Percentiles rank a stretch among this genome's conserved stretches.
Evolutionary conservation across 2,113 vertebrate species (phyloP).

Genomic region (Mirza zaza): DNA sequence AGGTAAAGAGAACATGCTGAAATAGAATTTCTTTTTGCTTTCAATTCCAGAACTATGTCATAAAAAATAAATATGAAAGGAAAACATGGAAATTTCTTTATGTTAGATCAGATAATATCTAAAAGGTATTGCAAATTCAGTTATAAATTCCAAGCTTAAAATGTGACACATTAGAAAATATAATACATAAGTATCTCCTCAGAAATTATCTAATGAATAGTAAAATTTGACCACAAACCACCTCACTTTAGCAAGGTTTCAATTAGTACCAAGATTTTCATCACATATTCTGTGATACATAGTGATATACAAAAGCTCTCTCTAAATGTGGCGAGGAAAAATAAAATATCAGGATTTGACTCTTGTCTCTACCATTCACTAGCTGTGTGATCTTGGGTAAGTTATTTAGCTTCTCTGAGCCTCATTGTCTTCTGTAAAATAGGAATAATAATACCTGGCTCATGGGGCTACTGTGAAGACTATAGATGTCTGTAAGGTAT

Average conservation of each 20-base stretch:
- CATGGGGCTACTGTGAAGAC: background rate
- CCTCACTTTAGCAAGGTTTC: background rate
- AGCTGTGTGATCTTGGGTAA: background rate
- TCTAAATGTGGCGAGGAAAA: background rate
- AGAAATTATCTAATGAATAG: conserved; percentile 16
- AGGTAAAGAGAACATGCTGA: background rate
- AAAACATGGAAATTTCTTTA: conserved; percentile 19
- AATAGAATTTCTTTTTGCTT: conserved; percentile 57
- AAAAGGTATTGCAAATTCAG: conserved; percentile 41
- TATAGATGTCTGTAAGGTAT: background rate
- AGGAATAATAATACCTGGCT: background rate
- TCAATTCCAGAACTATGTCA: background rate
- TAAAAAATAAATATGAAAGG: background rate
- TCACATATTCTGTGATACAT: background rate
- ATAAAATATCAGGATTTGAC: background rate
- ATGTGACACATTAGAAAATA: conserved; percentile 40
- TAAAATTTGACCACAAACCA: conserved; percentile 29
- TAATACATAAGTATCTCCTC: background rate
- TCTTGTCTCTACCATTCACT: conserved; percentile 14
- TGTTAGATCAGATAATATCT: conserved; percentile 43
- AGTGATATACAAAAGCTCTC: background rate
- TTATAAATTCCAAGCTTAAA: conserved; percentile 47
- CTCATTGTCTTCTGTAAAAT: background rate
- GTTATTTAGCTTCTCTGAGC: background rate
- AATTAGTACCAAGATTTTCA: background rate